Evolutionary conservation across 2,113 vertebrate genomes (phyloP), one percentile per base, ranked within the genome.

Genomic region (Bubo scandiacus): DNA sequence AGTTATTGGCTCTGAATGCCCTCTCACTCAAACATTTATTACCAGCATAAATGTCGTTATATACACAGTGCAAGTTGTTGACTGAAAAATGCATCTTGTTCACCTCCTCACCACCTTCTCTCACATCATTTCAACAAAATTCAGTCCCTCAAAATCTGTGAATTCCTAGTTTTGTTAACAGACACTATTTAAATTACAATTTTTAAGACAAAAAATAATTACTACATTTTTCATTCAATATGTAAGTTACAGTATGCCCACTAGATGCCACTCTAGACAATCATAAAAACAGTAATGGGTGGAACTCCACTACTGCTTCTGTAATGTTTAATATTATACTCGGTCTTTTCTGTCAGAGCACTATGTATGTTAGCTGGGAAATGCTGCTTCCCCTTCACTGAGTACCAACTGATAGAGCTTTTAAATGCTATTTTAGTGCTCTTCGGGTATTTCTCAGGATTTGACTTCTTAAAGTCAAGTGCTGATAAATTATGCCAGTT

Each of bases 191-290:
- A 55, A 70, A 55, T 70, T 26, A 45, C 2, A 22, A 2, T 36
- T 68, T 63, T 58, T 20, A 18, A 57, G 74, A 20, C 15, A 52
- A 77, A 57, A 52, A 38, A 6, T 15, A 57, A 14, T 68, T 62
- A 7, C 32, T 66, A 1, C 3, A 2, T 57, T 94, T 92, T 86
- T 66, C 0, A 0, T 65, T 83, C 12, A 10, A 3, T 54, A 10
- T 61, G 51, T 84, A 49, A 67, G 12, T 71, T 96, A 32, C 17
- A 23, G 13, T 71, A 30, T 2, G 6, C 57, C 90, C 94, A 89
- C 94, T 95, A 96, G 95, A 68, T 94, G 92, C 47, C 90, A 81
- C 80, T 91, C 42, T 59, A 79, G 80, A 34, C 87, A 86, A 9
- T 78, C 21, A 6, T 19, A 25, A 63, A 36, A 40, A 23, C 16